These are phyloP conservation scores for Heptranchias perlo DNA, from an alignment of 2,113 vertebrate genomes.

Conservation along the genomic window DNA sequence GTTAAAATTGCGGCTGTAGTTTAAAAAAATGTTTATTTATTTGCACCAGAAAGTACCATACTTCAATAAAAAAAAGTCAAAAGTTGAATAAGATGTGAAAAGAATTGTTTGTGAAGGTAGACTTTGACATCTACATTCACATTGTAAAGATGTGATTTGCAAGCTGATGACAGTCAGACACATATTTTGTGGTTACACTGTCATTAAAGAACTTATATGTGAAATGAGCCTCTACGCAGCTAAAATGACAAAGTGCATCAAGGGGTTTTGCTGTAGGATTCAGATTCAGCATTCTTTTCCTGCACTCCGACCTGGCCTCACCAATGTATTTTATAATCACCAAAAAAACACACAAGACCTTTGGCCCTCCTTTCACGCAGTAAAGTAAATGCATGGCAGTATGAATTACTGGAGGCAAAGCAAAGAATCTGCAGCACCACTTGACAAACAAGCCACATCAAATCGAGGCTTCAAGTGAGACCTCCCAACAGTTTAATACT, in stretches of 20 bases:
- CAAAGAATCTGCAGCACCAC: background rate
- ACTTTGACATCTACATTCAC: background rate
- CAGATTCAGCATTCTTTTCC: background rate
- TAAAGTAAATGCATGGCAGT: background rate
- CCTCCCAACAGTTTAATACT: slow-evolving; percentile 21
- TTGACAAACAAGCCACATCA: slow-evolving; percentile 18
- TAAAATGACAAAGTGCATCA: background rate
- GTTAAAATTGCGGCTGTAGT: background rate
- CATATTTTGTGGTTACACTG: background rate
- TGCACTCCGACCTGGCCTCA: background rate
- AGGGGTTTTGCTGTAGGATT: background rate
- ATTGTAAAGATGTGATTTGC: background rate
- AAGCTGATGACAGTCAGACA: background rate
- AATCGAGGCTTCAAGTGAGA: background rate
- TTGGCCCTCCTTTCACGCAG: background rate
- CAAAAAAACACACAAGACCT: background rate
- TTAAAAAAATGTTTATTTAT: background rate
- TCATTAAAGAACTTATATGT: background rate
- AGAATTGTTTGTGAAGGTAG: background rate
- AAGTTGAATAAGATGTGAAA: background rate
- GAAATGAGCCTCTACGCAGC: background rate
- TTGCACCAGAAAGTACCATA: background rate
- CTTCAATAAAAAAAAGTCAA: background rate
- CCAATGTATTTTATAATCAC: background rate
- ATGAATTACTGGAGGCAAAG: background rate